These are phyloP conservation scores for Mixornis gularis DNA, from an alignment of 2,113 vertebrate species.

Conservation along the genomic window DNA sequence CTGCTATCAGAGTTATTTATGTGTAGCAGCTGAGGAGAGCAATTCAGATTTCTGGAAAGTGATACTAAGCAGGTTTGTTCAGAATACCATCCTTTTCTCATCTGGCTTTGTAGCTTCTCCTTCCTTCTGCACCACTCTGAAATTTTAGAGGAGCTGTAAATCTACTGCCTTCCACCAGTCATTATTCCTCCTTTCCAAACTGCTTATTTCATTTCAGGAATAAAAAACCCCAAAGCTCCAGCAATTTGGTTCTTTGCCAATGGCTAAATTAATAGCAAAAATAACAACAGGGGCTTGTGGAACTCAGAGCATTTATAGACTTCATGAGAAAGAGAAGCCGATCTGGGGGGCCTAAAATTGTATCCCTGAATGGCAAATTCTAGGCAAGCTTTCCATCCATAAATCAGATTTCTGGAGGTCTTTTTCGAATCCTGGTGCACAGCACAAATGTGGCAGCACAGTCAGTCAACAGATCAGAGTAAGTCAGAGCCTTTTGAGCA, in stretches of 20 bases:
- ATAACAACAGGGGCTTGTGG: slow-evolving; percentile 41
- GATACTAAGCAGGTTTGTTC: slow-evolving; percentile 39
- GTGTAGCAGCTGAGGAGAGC: slow-evolving; percentile 44
- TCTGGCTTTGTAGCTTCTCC: slow-evolving; percentile 26
- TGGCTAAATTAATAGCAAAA: slow-evolving; percentile 38
- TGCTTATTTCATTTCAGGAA: slow-evolving; percentile 25
- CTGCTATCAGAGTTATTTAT: slow-evolving; percentile 42
- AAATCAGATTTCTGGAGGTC: neutral
- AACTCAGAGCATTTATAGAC: slow-evolving; percentile 26
- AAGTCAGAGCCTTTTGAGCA: neutral
- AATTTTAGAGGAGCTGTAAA: slow-evolving; percentile 52
- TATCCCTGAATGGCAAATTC: neutral
- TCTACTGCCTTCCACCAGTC: neutral
- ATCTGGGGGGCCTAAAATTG: neutral
- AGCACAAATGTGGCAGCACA: neutral
- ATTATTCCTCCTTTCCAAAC: slow-evolving; percentile 15
- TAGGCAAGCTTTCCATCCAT: neutral
- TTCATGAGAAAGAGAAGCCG: neutral
- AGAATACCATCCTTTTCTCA: slow-evolving; percentile 24
- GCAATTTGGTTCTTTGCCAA: slow-evolving; percentile 42
- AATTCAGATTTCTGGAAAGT: slow-evolving; percentile 49
- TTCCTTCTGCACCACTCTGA: slow-evolving; percentile 41
- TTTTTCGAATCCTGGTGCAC: neutral
- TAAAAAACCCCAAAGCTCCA: slow-evolving; percentile 2
- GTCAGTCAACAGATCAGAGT: neutral